Conservation (phyloP, 2,888 invertebrate species). For the Drosophila koepferae region DNA sequence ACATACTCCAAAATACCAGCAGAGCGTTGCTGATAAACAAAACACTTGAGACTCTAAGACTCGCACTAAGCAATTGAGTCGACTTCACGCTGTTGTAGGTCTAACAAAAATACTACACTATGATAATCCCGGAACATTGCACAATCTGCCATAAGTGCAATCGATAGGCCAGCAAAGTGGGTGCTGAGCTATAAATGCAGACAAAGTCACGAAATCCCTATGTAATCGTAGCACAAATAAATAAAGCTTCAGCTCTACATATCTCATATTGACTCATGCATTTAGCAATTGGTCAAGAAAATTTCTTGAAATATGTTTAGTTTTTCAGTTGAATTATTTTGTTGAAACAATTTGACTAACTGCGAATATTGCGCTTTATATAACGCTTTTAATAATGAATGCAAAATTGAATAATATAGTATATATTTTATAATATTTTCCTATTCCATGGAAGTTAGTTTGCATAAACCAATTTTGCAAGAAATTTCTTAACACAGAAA, state of each 20-base stretch:
- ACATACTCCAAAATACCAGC: conserved; percentile 31
- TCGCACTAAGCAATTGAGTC: conserved; percentile 18
- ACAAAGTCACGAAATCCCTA: background rate
- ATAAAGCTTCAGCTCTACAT: background rate
- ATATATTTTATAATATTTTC: too few species aligned
- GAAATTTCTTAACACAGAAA: too few species aligned
- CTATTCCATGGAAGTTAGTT: too few species aligned
- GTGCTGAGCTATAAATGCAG: background rate
- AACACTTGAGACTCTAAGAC: conserved; percentile 53
- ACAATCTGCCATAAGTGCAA: conserved; percentile 11
- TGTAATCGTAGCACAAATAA: background rate
- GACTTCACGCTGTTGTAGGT: conserved; percentile 37
- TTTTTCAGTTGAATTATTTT: too few species aligned
- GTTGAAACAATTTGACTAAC: too few species aligned
- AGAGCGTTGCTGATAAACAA: conserved; percentile 63
- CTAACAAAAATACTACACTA: conserved; percentile 15
- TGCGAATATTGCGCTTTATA: too few species aligned
- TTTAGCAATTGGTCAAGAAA: background rate
- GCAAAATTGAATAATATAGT: too few species aligned
- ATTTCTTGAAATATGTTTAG: background rate
- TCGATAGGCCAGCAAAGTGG: conserved; percentile 2
- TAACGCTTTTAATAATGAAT: too few species aligned
- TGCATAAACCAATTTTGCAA: too few species aligned
- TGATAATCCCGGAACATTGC: conserved; percentile 48
- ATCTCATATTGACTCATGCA: too few species aligned